These are phyloP conservation scores for Boulengeromyrus knoepffleri DNA, from an alignment of 2,113 vertebrate species.

Conservation along the genomic window DNA sequence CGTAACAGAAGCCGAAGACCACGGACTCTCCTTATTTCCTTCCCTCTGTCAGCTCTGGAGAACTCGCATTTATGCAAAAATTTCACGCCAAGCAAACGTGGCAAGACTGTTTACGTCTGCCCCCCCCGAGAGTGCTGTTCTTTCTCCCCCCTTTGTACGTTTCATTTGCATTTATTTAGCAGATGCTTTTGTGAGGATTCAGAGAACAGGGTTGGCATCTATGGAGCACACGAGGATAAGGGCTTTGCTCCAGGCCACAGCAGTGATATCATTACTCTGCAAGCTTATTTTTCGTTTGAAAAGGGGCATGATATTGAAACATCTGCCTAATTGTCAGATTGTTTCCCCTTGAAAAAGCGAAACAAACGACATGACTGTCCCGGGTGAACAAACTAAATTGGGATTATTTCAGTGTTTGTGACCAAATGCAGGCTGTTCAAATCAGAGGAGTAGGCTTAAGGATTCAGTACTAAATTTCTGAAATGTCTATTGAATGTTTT, in stretches of 20 bases:
- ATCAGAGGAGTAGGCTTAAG: neutral
- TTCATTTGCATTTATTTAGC: neutral
- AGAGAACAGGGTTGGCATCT: neutral
- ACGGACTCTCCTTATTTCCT: neutral
- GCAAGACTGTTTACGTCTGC: neutral
- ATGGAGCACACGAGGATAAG: rapidly evolving
- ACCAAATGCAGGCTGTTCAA: neutral
- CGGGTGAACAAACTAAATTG: neutral
- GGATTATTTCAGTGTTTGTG: neutral
- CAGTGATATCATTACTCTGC: neutral
- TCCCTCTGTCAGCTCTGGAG: neutral
- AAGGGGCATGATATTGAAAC: neutral
- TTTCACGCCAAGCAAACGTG: neutral
- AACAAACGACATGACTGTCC: neutral
- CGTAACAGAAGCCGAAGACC: neutral
- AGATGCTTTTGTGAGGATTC: neutral
- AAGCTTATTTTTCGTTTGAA: neutral
- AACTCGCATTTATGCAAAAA: neutral
- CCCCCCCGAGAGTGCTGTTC: neutral
- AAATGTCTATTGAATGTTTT: neutral
- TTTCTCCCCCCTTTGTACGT: neutral
- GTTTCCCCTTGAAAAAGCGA: neutral
- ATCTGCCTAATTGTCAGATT: neutral
- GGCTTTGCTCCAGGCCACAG: neutral
- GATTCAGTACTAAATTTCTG: neutral